Evolutionary conservation across 2,888 invertebrate genomes (phyloP).

Genomic region (Imbricaverruca yamaguchii): DNA sequence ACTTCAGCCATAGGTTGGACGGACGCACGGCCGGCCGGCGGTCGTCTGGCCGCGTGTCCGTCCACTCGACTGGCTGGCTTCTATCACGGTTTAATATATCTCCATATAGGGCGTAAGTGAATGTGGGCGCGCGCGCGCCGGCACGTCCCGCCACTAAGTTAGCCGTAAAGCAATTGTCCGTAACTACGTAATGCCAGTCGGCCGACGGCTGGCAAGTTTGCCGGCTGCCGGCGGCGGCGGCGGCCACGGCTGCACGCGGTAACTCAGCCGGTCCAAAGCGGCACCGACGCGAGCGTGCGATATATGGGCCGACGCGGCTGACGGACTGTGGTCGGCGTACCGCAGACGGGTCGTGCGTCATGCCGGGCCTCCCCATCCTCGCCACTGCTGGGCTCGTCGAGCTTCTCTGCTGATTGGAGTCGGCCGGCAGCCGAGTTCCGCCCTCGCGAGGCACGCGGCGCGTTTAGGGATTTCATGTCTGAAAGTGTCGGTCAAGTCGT

Average conservation of each 20-base stretch:
- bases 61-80: neutral
- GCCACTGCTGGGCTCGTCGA: no score
- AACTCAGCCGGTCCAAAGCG: neutral
- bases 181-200: constrained; percentile 2
- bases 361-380: neutral
- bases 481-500: no score
- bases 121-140: neutral
- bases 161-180: constrained; percentile 13
- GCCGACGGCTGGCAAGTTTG: neutral
- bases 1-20: neutral
- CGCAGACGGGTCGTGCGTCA: neutral
- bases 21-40: neutral
- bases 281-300: neutral
- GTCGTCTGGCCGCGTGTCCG: no score
- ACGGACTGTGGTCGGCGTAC: neutral
- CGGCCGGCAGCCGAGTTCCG: no score
- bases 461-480: no score
- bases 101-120: constrained; percentile 18
- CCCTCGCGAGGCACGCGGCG: no score
- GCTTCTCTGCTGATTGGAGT: no score
- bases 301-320: neutral
- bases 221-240: neutral
- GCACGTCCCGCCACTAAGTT: constrained; percentile 12
- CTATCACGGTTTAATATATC: constrained; percentile 17
- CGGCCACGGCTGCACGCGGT: neutral